Conservation (phyloP, 2,797 vertebrate genomes). For the Sitta carolinensis region DNA sequence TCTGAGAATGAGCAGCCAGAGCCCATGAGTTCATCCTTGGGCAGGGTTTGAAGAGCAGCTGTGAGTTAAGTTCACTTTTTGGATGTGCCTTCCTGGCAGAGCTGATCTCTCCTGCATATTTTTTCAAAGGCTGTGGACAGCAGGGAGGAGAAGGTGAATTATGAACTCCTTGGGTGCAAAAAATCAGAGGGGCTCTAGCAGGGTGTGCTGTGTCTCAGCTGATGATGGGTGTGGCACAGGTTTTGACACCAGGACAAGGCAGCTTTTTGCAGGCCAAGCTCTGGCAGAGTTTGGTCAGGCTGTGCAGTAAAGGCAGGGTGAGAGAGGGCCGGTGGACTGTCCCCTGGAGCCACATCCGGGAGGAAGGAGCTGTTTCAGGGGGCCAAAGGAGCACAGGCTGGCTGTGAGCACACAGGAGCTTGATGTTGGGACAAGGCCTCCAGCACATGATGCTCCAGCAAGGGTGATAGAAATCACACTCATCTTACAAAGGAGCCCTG, state of each 20-base stretch:
- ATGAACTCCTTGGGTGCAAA: neutral
- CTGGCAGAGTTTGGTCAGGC: neutral
- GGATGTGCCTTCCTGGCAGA: neutral
- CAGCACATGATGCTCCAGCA: neutral
- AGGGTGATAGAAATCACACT: neutral
- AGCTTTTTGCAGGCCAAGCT: neutral
- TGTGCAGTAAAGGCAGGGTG: neutral
- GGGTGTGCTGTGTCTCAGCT: neutral
- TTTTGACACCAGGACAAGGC: neutral
- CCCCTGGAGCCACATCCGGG: neutral
- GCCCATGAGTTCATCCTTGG: rapidly evolving
- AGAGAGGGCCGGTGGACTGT: neutral
- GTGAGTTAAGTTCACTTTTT: neutral
- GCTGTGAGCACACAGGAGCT: neutral
- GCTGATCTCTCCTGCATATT: neutral
- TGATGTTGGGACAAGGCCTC: neutral
- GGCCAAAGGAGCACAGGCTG: rapidly evolving
- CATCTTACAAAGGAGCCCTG: neutral
- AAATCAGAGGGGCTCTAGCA: neutral
- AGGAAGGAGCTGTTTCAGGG: neutral
- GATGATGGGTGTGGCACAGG: neutral
- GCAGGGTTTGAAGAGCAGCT: neutral
- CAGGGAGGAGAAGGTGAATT: neutral
- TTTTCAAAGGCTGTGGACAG: neutral
- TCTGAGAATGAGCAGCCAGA: rapidly evolving